A percentile compares a stretch with the other conserved stretches of the same genome.
Evolutionary conservation across 2,113 vertebrate species (phyloP).

Genomic region (Platysteira castanea): DNA sequence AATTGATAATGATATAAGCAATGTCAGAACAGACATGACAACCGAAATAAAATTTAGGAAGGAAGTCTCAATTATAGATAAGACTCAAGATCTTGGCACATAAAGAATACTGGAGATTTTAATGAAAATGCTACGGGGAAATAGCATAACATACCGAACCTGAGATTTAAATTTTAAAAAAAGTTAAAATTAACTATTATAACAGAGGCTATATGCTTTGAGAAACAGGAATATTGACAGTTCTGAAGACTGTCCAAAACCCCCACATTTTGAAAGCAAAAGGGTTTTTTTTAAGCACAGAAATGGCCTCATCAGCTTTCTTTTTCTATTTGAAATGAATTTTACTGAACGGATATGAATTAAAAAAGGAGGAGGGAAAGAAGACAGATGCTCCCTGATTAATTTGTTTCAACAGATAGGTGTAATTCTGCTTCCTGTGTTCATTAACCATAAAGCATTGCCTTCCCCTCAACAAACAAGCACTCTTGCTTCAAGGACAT

Average conservation of each 20-base stretch:
- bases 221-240: background rate
- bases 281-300: background rate
- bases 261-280: background rate
- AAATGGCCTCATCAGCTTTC: background rate
- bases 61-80: background rate
- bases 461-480: background rate
- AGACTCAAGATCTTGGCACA: background rate
- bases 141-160: background rate
- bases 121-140: background rate
- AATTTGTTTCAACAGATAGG: background rate
- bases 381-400: background rate
- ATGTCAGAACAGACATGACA: background rate
- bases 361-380: background rate
- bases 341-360: background rate
- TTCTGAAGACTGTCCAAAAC: background rate
- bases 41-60: background rate
- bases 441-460: background rate
- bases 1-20: background rate
- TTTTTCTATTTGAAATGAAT: background rate
- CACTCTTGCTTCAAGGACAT: background rate
- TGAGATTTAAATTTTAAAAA: background rate
- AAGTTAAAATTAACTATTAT: background rate
- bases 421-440: background rate
- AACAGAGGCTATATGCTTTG: background rate
- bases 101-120: background rate